These are phyloP conservation scores for Ovis canadensis DNA, from an alignment of 2,113 vertebrate species.

Conservation along the genomic window DNA sequence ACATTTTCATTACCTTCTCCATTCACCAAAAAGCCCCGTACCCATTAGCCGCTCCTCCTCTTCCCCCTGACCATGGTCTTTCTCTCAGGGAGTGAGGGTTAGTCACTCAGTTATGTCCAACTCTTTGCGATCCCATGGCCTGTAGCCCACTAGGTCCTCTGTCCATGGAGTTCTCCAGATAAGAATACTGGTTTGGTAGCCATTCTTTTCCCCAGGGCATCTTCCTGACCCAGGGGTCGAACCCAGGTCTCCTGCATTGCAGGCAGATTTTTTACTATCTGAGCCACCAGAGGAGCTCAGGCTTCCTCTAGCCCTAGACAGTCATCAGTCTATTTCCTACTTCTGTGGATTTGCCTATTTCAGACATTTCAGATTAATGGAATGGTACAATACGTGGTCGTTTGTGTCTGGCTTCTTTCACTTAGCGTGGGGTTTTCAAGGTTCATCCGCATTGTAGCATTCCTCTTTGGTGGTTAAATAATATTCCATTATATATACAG, in stretches of 20 bases:
- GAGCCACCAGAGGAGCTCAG: neutral
- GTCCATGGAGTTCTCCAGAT: neutral
- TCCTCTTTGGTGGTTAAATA: neutral
- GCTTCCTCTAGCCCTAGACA: neutral
- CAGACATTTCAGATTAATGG: neutral
- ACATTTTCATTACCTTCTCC: neutral
- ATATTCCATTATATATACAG: fast-evolving
- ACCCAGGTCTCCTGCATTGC: neutral
- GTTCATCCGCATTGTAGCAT: fast-evolving
- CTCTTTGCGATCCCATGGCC: neutral
- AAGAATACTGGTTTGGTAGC: neutral
- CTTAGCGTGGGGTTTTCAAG: neutral
- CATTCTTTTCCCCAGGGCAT: neutral
- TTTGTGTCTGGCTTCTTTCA: neutral
- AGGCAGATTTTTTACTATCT: neutral
- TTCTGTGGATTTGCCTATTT: neutral
- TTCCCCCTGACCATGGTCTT: neutral
- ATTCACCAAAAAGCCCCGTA: neutral
- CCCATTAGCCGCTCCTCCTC: neutral
- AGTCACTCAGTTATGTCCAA: neutral
- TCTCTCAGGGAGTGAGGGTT: neutral
- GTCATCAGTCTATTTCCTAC: neutral
- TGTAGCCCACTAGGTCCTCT: neutral
- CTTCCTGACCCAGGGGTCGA: neutral
- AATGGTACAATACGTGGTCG: neutral